Base-by-base conservation (phyloP, 2,113 vertebrate genomes). In the Turdus rufiventris region DNA sequence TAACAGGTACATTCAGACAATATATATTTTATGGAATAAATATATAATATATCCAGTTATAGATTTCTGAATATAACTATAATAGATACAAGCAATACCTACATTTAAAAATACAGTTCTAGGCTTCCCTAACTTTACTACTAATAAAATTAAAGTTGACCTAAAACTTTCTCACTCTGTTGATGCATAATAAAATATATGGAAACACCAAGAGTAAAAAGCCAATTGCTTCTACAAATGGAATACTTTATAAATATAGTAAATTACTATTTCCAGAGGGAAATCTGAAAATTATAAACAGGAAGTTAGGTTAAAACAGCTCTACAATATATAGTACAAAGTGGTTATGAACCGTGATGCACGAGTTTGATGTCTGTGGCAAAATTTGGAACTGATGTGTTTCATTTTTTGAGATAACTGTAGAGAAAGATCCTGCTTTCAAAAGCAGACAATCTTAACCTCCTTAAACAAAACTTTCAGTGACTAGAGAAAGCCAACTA, bases 21-120 rank as follows among this genome's bases (percentile, higher is more conserved):
- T 97, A 98, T 93, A 97, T 97, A 95, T 91, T 96, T 94, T 96
- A 88, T 97, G 74, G 94, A 97, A 98, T 97, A 97, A 98, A 98
- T 98, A 98, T 96, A 97, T 75, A 96, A 95, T 97, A 97, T 96
- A 97, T 91, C 96, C 94, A 97, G 92, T 97, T 97, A 96, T 96
- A 97, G 89, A 97, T 95, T 97, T 97, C 91, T 97, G 95, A 97
- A 95, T 96, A 97, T 96, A 93, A 79, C 95, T 97, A 88, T 97
- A 94, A 86, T 96, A 97, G 91, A 97, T 97, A 97, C 78, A 97
- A 97, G 89, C 88, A 96, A 97, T 96, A 94, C 68, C 96, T 98
- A 98, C 48, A 7, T 96, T 96, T 88, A 97, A 98, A 98, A 97
- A 96, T 96, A 98, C 85, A 96, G 83, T 95, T 96, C 94, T 96